Conservation (phyloP, 2,113 vertebrate genomes). For the Halichoerus grypus region DNA sequence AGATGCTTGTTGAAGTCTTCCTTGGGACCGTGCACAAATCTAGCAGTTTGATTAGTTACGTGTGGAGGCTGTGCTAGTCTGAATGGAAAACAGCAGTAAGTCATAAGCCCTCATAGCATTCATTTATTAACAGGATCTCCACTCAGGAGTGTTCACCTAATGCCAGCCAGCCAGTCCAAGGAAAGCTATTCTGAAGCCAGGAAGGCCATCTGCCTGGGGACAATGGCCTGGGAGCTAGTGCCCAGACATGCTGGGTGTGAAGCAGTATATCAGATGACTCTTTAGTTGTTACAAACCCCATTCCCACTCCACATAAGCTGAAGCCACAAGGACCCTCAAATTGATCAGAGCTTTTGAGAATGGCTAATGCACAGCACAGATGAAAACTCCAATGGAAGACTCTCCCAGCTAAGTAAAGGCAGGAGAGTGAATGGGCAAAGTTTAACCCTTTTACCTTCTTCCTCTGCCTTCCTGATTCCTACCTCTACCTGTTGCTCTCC, state of each 20-base stretch:
- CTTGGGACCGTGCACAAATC: slow-evolving; percentile 52
- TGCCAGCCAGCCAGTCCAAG: not conserved
- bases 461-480: not conserved
- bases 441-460: not conserved
- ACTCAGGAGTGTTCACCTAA: not conserved
- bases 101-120: slow-evolving; percentile 66
- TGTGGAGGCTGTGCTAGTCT: slow-evolving; percentile 20
- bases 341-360: slow-evolving; percentile 14
- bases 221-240: slow-evolving; percentile 10
- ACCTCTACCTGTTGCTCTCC: not conserved
- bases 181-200: slow-evolving; percentile 16
- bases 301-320: not conserved
- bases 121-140: slow-evolving; percentile 47
- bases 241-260: slow-evolving; percentile 36
- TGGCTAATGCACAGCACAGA: not conserved
- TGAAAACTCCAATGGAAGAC: not conserved
- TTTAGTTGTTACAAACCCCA: not conserved
- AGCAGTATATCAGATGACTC: not conserved
- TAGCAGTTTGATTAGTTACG: slow-evolving; percentile 79
- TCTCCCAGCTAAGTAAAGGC: not conserved
- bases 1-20: slow-evolving; percentile 64
- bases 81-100: slow-evolving; percentile 70
- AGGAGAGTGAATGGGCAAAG: not conserved
- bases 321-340: not conserved
- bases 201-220: slow-evolving; percentile 35